Base-by-base conservation (phyloP, 1,140 invertebrate species). In the Stenopsyche tienmushanensis region DNA sequence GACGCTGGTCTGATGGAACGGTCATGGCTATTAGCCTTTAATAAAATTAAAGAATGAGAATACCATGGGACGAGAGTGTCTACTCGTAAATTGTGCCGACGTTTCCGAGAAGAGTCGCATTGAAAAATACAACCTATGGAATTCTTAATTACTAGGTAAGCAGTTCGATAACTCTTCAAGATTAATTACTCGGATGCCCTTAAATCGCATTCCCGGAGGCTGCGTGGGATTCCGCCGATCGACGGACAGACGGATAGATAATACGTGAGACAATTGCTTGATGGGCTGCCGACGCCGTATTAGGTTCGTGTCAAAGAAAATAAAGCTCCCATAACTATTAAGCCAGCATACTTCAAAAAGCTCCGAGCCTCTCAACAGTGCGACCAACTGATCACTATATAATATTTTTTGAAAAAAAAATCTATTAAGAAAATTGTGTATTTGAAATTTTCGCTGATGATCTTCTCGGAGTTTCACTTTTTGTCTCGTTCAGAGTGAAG, bases 171-270 rank as follows among this genome's bases (percentile, higher is more conserved):
- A 55, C 25, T 29, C 41, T 29, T 25, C 20, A 45, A 64, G 62
- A 68, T 68, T 64, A 68, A 68, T 68, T 64, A 55, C 66, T 39
- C 25, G n/a, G 9, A 20, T 26, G 50, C 54, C 41, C 26, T 60
- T 62, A 62, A 63, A 67, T 64, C 60, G 66, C 55, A 63, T 57
- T 62, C 60, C 39, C 29, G 18, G 49, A 52, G 18, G 24, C 49
- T 52, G 41, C 47, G 17, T 2, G n/a, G 15, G 47, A 23, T 49
- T 3, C 21, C 29, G 26, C 25, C 24, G 13, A 41, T 26, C 45
- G 13, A 41, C 42, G 25, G 53, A 21, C 26, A 58, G 53, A 54
- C 44, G 54, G 29, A n/a, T 20, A 9, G 55, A 62, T 5, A 20
- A 53, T 66, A 66, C 64, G 64, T 66, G 64, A 60, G 20, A 60